phyloP scores from a whole-genome alignment of 2,888 invertebrate species.

The Pyrochroa serraticornis region DNA sequence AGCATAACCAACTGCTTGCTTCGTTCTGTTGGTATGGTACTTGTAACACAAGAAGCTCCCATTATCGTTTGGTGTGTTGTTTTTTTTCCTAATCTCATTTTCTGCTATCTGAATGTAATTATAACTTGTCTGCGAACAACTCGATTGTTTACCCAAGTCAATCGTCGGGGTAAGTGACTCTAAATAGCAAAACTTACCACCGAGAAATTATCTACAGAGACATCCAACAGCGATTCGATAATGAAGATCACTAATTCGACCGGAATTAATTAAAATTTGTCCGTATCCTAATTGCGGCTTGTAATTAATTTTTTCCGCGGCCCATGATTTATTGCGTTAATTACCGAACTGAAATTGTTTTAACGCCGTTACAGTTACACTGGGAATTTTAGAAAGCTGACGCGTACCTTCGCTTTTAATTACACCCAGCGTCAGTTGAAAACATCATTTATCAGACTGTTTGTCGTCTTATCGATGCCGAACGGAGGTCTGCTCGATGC shows the following conservation, averaged over 20 bases:
- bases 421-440: no score
- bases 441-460: slow-evolving; percentile 1
- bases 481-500: slow-evolving; percentile 6
- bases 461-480: slow-evolving; percentile 10
- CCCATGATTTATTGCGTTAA: slow-evolving; percentile 2
- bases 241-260: no score
- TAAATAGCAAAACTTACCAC: no score
- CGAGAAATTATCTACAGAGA: no score
- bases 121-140: no score
- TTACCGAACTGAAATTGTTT: slow-evolving; percentile 1
- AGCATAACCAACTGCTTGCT: slow-evolving; percentile 2
- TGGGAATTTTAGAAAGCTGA: neutral
- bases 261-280: slow-evolving; percentile 1
- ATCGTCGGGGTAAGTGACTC: no score
- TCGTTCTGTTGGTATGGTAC: neutral
- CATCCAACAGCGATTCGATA: no score
- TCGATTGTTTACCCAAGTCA: no score
- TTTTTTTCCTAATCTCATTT: no score
- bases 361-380: neutral
- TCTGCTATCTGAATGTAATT: no score
- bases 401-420: no score
- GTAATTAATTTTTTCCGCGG: neutral
- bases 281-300: neutral
- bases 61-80: no score
- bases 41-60: neutral